A percentile compares a stretch with the other conserved stretches of the same genome.
Conservation (phyloP, 2,888 invertebrate species). For the Cryptocephalus primarius region DNA sequence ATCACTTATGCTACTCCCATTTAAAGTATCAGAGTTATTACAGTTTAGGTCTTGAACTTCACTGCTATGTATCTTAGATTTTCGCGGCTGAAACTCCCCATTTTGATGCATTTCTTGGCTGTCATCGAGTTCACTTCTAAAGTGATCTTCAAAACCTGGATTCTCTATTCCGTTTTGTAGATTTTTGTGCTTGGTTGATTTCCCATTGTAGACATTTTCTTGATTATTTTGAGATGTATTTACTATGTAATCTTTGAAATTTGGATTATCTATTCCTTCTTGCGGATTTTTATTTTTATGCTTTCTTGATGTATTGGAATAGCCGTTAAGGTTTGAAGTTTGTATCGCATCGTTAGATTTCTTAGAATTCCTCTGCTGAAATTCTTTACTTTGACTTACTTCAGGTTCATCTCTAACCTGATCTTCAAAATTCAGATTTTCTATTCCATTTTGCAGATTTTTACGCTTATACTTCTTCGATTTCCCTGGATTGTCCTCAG, state of each 20-base stretch:
- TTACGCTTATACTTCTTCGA: no score
- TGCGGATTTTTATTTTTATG: slow-evolving; percentile 4
- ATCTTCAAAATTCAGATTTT: no score
- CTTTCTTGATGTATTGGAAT: slow-evolving; percentile 5
- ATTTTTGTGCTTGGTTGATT: background rate
- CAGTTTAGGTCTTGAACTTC: background rate
- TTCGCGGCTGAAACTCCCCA: no score
- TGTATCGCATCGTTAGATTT: no score
- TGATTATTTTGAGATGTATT: slow-evolving; percentile 4
- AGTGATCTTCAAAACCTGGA: background rate
- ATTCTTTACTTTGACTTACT: no score
- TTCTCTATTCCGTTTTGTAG: background rate
- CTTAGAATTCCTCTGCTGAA: no score
- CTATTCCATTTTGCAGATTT: no score
- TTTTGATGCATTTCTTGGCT: background rate
- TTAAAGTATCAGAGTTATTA: background rate
- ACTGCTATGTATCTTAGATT: no score
- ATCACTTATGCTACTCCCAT: background rate
- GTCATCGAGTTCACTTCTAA: background rate
- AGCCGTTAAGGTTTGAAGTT: no score
- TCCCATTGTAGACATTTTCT: background rate
- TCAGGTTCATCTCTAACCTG: no score
- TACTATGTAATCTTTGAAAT: background rate
- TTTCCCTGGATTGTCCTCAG: no score
- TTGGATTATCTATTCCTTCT: background rate